Evolutionary conservation across 2,888 invertebrate species (phyloP).

Genomic region (Anarsia innoxiella): DNA sequence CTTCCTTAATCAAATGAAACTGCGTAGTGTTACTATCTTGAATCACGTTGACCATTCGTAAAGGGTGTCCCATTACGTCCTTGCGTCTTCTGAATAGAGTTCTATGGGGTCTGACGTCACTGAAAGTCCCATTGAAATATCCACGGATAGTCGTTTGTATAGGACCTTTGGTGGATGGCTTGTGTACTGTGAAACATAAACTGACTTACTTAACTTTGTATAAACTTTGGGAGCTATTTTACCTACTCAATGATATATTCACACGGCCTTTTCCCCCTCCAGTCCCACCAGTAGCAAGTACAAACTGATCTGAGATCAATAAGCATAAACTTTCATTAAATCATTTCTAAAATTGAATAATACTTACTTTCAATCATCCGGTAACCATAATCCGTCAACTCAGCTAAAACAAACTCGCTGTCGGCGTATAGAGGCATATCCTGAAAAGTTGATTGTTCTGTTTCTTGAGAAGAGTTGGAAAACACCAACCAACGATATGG

Average conservation of each 20-base stretch:
- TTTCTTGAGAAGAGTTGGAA: slow-evolving; percentile 17
- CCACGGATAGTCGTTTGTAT: slow-evolving; percentile 35
- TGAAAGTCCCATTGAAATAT: slow-evolving; percentile 33
- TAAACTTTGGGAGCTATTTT: background rate
- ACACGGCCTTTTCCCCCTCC: background rate
- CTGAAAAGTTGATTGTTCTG: slow-evolving; percentile 12
- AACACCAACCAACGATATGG: slow-evolving; percentile 53
- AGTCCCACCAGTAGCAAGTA: background rate
- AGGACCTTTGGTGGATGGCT: slow-evolving; percentile 29
- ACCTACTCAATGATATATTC: background rate
- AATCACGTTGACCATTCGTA: slow-evolving; percentile 54
- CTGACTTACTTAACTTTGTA: too few species aligned
- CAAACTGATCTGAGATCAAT: too few species aligned
- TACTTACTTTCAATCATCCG: slow-evolving; percentile 44
- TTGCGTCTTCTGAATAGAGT: slow-evolving; percentile 41
- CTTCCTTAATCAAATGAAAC: slow-evolving; percentile 42
- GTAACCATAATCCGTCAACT: slow-evolving; percentile 20
- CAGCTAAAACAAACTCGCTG: slow-evolving; percentile 48
- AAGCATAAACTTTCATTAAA: too few species aligned
- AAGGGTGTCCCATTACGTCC: slow-evolving; percentile 43
- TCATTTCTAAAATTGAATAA: too few species aligned
- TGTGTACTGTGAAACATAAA: slow-evolving; percentile 53
- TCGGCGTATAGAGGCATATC: slow-evolving; percentile 28
- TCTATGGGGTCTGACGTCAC: slow-evolving; percentile 36
- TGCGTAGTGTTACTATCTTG: slow-evolving; percentile 48